Percentiles rank a stretch among this genome's conserved stretches.
Evolutionary conservation across 2,113 vertebrate genomes (phyloP).

Genomic region (Varanus komodoensis): DNA sequence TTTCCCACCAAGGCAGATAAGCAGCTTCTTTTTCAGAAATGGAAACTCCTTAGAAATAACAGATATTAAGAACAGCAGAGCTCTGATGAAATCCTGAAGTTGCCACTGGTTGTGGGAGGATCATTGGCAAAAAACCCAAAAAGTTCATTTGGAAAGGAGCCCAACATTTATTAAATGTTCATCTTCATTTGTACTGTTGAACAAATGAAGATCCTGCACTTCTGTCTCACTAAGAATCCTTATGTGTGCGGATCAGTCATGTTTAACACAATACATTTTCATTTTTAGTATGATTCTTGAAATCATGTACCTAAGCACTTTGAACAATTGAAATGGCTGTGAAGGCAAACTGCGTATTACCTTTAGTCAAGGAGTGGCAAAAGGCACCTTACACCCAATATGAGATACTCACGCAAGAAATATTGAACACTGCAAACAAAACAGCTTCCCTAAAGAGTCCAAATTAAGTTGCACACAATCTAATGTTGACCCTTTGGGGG

Average conservation of each 20-base stretch:
- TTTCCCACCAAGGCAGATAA: constrained; percentile 56
- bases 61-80: not conserved
- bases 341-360: not conserved
- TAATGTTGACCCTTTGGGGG: too few relatives aligned
- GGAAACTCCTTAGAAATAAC: not conserved
- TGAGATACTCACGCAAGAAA: too few relatives aligned
- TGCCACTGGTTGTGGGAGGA: not conserved
- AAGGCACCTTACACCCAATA: too few relatives aligned
- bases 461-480: too few relatives aligned
- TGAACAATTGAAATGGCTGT: not conserved
- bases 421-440: too few relatives aligned
- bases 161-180: not conserved
- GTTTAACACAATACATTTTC: not conserved
- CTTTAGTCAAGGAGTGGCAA: too few relatives aligned
- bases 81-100: not conserved
- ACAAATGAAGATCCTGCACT: not conserved
- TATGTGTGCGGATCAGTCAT: not conserved
- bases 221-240: not conserved
- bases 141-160: too few relatives aligned
- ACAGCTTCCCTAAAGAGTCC: too few relatives aligned
- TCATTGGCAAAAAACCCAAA: not conserved
- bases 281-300: not conserved
- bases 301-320: not conserved
- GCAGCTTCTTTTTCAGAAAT: constrained; percentile 17
- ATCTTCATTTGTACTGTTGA: not conserved